Percentiles rank a stretch among this genome's conserved stretches.
phyloP scores from a whole-genome alignment of 2,888 invertebrate species.

The Nymphalis urticae region DNA sequence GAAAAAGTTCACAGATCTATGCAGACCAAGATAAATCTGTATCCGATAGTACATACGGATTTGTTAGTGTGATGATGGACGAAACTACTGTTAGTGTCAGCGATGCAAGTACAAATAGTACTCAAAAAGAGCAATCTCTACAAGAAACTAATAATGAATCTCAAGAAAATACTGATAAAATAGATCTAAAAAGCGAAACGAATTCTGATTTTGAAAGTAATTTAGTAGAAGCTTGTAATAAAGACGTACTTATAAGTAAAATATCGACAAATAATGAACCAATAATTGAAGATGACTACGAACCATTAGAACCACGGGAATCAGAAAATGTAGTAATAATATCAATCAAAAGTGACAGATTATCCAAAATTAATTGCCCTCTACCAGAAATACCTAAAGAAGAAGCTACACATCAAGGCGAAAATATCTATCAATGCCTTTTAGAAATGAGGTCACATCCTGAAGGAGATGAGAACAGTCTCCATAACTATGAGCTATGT shows the following conservation, averaged over 20 bases:
- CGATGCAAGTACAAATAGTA: conserved; percentile 42
- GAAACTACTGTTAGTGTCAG: conserved; percentile 48
- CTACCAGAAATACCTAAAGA: conserved; percentile 73
- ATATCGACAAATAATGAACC: conserved; percentile 56
- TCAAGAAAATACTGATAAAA: conserved; percentile 44
- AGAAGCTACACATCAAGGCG: conserved; percentile 46
- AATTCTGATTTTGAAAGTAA: conserved; percentile 72
- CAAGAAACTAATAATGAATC: conserved; percentile 45
- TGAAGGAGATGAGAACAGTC: conserved; percentile 74
- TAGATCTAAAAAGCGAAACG: conserved; percentile 46
- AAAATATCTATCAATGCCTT: conserved; percentile 74
- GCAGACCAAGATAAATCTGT: conserved; percentile 64
- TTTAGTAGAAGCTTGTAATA: conserved; percentile 73
- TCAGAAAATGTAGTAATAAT: conserved; percentile 62
- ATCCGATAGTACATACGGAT: conserved; percentile 65
- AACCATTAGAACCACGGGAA: conserved; percentile 69
- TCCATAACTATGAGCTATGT: conserved; percentile 80
- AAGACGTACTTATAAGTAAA: conserved; percentile 66
- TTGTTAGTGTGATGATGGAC: conserved; percentile 59
- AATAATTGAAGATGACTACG: conserved; percentile 71
- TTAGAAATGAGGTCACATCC: conserved; percentile 75
- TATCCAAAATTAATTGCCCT: conserved; percentile 74
- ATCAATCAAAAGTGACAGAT: conserved; percentile 62
- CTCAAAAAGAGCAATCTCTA: conserved; percentile 55
- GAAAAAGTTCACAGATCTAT: conserved; percentile 73